Percentiles rank a stretch among this genome's conserved stretches.
These are phyloP conservation scores for Zosterops borbonicus DNA, from an alignment of 2,113 vertebrate genomes.

Conservation along the genomic window DNA sequence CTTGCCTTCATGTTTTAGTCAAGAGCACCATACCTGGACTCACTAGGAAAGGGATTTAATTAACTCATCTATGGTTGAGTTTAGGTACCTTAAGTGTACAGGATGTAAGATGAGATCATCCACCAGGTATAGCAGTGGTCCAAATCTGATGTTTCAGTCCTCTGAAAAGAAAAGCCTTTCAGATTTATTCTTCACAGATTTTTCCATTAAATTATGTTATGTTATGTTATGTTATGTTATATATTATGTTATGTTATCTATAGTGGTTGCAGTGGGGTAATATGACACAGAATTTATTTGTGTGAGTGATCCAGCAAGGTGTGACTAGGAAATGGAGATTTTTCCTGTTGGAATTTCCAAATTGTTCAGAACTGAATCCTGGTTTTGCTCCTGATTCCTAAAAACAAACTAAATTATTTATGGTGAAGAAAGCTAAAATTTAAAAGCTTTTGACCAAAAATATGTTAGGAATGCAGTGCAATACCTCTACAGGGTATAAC, in stretches of 20 bases:
- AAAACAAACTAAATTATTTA: not conserved
- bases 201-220: not conserved
- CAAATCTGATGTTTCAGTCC: not conserved
- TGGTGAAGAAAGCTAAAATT: not conserved
- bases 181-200: not conserved
- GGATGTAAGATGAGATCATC: not conserved
- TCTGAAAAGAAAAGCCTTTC: not conserved
- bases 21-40: not conserved
- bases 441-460: not conserved
- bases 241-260: not conserved
- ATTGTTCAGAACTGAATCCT: not conserved
- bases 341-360: not conserved
- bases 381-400: not conserved
- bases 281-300: not conserved
- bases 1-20: not conserved
- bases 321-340: not conserved
- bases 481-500: not conserved
- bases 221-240: not conserved
- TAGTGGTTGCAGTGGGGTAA: not conserved
- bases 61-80: not conserved
- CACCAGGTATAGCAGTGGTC: not conserved
- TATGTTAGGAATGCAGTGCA: not conserved
- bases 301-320: not conserved
- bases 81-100: not conserved
- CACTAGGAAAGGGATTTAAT: not conserved